Base-by-base conservation (phyloP, 1,140 invertebrate species). In the Maconellicoccus hirsutus region DNA sequence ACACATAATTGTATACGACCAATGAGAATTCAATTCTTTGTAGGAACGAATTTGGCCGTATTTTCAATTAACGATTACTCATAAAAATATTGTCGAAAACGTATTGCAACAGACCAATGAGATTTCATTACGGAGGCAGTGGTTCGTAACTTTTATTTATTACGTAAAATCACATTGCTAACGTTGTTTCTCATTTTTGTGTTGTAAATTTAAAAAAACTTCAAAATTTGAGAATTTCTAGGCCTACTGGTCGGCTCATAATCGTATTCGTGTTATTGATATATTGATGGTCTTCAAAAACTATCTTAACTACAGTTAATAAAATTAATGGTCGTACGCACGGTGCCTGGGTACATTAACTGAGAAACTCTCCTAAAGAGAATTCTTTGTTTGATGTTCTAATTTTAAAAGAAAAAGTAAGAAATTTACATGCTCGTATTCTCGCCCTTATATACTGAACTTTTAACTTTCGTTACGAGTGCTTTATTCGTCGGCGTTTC, bases 341-440 rank as follows among this genome's bases (percentile, higher is more conserved):
- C 12, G 4, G 29, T 33, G 29, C 12, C 12, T 33, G 6, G 2
- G 42, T 52, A 16, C 42, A 8, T 2, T 52, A 16, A 52, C 42
- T 14, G n/a, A 52, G 42, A 14, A 52, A 52, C 4, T 3, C 42
- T 52, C 3, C 6, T 14, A 52, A 52, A 52, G 16, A 52, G 42
- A 8, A 52, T 52, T 52, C 42, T 52, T 52, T 52, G 42, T 52
- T 52, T 52, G 42, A 52, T 52, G 42, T 52, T 52, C 42, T 52
- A 52, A 52, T 52, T 52, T 52, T 52, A 52, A 14, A 52, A 33
- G 12, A 33, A 52, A 52, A 52, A 52, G 42, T 52, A 52, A 52
- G 42, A 16, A 52, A 16, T 33, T 52, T 16, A 2, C 42, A 16
- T 52, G 10, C 10, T 52, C n/a, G 42, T 16, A 8, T 19, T 52